These are phyloP conservation scores for Orchesellides sinensis DNA, from an alignment of 2,888 invertebrate species.

Conservation along the genomic window DNA sequence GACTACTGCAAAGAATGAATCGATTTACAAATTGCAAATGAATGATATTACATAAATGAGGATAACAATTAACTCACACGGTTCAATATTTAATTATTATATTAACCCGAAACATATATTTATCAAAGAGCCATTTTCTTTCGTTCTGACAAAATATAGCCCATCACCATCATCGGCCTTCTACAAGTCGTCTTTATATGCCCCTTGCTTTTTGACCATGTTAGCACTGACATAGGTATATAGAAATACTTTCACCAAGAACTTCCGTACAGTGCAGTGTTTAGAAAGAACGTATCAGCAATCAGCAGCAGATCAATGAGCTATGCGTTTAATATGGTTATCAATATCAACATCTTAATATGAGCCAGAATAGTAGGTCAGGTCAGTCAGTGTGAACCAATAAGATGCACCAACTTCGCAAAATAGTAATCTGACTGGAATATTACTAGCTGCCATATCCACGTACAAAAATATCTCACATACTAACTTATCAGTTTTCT, in stretches of 20 bases:
- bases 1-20: too few species aligned
- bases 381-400: background rate
- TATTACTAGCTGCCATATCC: conserved; percentile 45
- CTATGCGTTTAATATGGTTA: conserved; percentile 1
- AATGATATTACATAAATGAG: conserved; percentile 3
- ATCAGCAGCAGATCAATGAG: background rate
- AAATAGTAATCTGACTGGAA: background rate
- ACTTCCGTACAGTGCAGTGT: too few species aligned
- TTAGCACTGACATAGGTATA: too few species aligned
- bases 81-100: background rate
- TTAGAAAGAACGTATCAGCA: background rate
- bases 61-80: background rate
- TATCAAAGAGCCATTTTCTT: too few species aligned
- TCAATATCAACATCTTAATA: background rate
- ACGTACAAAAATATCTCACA: conserved; percentile 47
- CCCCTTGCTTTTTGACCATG: background rate
- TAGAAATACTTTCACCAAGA: background rate
- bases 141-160: too few species aligned
- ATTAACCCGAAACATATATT: background rate
- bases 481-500: conserved; percentile 7
- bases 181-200: background rate
- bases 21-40: too few species aligned
- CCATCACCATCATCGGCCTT: conserved; percentile 2
- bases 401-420: conserved; percentile 6
- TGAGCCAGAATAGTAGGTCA: background rate